phyloP scores from a whole-genome alignment of 1,140 invertebrate genomes.

The Drosophila guanche region DNA sequence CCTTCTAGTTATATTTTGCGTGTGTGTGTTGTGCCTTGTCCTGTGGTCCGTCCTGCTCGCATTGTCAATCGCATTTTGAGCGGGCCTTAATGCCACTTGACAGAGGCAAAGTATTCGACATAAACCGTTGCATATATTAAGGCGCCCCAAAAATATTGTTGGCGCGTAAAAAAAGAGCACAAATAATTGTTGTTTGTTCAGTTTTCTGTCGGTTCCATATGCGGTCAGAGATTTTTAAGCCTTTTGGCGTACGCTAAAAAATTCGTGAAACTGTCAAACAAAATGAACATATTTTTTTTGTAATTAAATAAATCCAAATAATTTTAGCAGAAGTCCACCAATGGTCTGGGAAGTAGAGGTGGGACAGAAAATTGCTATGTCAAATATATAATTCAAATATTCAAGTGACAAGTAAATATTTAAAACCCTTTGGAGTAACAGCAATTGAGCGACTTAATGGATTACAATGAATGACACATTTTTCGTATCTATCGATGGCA shows the following conservation, averaged over 20 bases:
- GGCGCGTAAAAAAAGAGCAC: constrained; percentile 15
- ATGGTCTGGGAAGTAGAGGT: too few species aligned
- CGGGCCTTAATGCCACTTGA: constrained; percentile 69
- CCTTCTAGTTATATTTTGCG: background rate
- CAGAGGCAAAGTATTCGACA: constrained; percentile 33
- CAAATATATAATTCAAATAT: too few species aligned
- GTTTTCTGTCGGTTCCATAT: background rate
- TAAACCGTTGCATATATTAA: constrained; percentile 73
- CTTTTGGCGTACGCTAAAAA: background rate
- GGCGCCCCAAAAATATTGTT: constrained; percentile 29
- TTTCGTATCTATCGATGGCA: too few species aligned
- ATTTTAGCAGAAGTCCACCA: background rate
- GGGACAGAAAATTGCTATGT: background rate
- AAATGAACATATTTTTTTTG: constrained; percentile 1
- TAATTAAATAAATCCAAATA: constrained; percentile 7
- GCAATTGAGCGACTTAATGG: constrained; percentile 29
- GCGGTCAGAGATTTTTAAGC: constrained; percentile 4
- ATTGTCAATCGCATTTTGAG: constrained; percentile 73
- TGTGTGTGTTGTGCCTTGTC: constrained; percentile 7
- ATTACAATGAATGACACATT: constrained; percentile 20
- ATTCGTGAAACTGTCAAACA: constrained; percentile 15
- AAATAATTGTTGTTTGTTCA: constrained; percentile 12
- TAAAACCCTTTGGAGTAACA: background rate
- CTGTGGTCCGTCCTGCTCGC: constrained; percentile 17
- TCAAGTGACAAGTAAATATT: constrained; percentile 31